Evolutionary conservation across 2,797 vertebrate genomes (phyloP), one percentile per base, ranked within the genome.

Genomic region (Sebastes diaconus): DNA sequence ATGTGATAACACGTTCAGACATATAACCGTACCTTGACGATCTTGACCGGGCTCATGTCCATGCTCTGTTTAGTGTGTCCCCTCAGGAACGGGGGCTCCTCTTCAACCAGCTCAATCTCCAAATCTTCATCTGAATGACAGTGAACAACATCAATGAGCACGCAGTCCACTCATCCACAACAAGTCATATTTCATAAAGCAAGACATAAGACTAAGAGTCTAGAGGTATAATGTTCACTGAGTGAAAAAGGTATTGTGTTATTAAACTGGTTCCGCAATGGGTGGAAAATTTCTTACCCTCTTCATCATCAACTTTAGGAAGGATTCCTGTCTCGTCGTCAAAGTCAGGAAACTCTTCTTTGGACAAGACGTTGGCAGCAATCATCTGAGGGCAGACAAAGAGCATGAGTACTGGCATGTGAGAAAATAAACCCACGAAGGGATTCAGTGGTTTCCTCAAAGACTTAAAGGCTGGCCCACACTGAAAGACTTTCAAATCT

Each of bases 41-140:
- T 99, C 92, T 99, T 99, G 77, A 99, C 99, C 5, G 99, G 98
- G 76, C 98, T 99, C 98, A 99, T 99, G 92, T 99, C 98, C 97
- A 99, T 99, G 94, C 99, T 99, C 69, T 99, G 98, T 75, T 99
- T 99, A 14, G 99, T 99, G 90, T 99, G 99, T 52, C 98, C 98
- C 84, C 98, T 95, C 79, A 99, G 94, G 93, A 99, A 99, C 0
- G 99, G 98, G 0, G 99, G 98, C 30, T 99, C 99, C 87, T 99
- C 99, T 79, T 99, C 99, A 52, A 99, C 98, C 16, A 99, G 92
- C 84, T 99, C 99, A 27, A 99, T 99, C 92, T 99, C 99, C 86
- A 99, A 95, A 74, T 99, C 99, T 86, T 99, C 99, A 94, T 99
- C 98, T 99, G 91, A 77, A 86, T 9, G 4, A 57, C 3, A 77